Conservation (phyloP, 2,888 invertebrate genomes). For the Calameuta pallipes region DNA sequence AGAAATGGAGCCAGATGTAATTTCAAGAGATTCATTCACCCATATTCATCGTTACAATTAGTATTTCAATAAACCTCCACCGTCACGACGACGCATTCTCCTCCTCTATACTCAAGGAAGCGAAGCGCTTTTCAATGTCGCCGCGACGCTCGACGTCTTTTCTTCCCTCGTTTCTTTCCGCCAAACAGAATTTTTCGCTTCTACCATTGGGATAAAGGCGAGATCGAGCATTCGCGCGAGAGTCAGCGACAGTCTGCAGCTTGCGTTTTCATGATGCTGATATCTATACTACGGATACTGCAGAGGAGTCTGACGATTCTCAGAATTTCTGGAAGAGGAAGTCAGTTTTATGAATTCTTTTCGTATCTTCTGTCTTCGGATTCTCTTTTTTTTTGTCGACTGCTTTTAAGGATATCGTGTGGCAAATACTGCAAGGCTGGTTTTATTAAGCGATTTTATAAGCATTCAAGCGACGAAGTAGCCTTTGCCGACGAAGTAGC, state of each 20-base stretch:
- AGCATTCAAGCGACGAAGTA: background rate
- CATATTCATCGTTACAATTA: constrained; percentile 32
- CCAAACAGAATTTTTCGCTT: background rate
- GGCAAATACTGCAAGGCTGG: background rate
- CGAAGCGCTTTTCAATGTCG: background rate
- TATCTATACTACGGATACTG: background rate
- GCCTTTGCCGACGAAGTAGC: background rate
- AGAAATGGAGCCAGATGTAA: constrained; percentile 11
- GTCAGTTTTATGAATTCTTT: background rate
- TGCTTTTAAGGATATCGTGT: background rate
- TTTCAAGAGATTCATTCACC: constrained; percentile 32
- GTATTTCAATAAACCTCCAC: constrained; percentile 22
- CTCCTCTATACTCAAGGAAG: background rate
- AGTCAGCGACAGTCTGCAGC: background rate
- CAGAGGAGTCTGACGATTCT: background rate
- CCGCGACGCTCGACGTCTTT: background rate
- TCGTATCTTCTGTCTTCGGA: background rate
- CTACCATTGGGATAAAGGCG: background rate
- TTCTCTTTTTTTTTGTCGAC: background rate
- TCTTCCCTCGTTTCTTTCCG: background rate
- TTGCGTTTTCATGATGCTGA: background rate
- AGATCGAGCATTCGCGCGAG: background rate
- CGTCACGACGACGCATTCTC: background rate
- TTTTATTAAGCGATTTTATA: background rate
- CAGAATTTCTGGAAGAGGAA: background rate